These are phyloP conservation scores for Carabus problematicus DNA, from an alignment of 2,888 invertebrate species.

Conservation along the genomic window DNA sequence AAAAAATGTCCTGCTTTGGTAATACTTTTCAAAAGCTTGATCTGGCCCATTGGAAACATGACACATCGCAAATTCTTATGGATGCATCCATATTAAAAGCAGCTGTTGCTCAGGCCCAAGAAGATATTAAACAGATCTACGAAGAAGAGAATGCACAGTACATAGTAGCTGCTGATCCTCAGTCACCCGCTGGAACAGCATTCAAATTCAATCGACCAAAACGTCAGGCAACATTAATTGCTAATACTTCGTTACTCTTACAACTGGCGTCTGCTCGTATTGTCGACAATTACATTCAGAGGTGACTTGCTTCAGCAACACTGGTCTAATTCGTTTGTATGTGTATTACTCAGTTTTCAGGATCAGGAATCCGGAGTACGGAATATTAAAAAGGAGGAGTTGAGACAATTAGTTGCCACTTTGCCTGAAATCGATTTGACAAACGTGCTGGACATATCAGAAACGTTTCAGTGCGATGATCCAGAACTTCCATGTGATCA, in stretches of 20 bases:
- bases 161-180: constrained; percentile 55
- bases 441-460: constrained; percentile 57
- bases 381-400: constrained; percentile 46
- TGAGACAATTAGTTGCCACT: constrained; percentile 56
- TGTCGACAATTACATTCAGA: constrained; percentile 56
- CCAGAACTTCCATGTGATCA: constrained; percentile 58
- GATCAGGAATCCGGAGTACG: constrained; percentile 37
- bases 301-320: constrained; percentile 43
- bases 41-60: constrained; percentile 55
- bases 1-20: constrained; percentile 56
- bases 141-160: constrained; percentile 53
- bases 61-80: constrained; percentile 53
- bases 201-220: constrained; percentile 61
- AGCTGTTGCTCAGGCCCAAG: constrained; percentile 56
- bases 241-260: constrained; percentile 60
- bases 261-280: constrained; percentile 60
- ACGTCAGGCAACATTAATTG: constrained; percentile 58
- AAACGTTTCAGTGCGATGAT: constrained; percentile 58
- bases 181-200: constrained; percentile 58
- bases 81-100: constrained; percentile 55
- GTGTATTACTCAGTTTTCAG: constrained; percentile 36
- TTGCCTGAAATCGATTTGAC: constrained; percentile 59
- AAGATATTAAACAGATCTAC: constrained; percentile 55
- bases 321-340: constrained; percentile 5
- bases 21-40: constrained; percentile 53